A percentile compares a stretch with the other conserved stretches of the same genome.
Conservation (phyloP, 2,797 vertebrate genomes). For the Leontocebus nigricollis region DNA sequence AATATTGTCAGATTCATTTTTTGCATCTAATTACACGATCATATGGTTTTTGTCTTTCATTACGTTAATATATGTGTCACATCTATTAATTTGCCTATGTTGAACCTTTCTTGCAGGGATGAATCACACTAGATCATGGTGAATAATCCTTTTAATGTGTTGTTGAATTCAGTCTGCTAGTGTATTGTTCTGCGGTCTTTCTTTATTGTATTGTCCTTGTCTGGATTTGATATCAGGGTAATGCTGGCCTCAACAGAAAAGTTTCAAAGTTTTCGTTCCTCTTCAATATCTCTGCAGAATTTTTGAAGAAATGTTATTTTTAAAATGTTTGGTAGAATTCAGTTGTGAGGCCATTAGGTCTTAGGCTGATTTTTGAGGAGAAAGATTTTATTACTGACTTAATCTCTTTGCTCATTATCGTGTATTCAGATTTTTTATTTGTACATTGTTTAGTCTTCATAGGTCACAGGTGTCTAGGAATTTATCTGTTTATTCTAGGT, state of each 20-base stretch:
- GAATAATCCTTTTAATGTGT: background rate
- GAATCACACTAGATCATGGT: background rate
- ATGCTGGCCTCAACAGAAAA: background rate
- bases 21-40: background rate
- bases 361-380: background rate
- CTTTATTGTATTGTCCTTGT: background rate
- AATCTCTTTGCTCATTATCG: background rate
- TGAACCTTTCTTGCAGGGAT: background rate
- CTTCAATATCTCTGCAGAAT: background rate
- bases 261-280: background rate
- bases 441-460: background rate
- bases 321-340: too few relatives aligned
- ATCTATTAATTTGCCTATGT: background rate
- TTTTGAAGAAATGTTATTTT: background rate
- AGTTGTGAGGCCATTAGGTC: too few relatives aligned
- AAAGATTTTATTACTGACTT: background rate
- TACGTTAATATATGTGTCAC: background rate
- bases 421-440: background rate
- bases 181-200: background rate
- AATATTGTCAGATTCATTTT: background rate
- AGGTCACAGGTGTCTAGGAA: too few relatives aligned
- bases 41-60: background rate
- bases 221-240: background rate
- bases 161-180: background rate
- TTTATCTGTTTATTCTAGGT: background rate